Base-by-base conservation (phyloP, 2,888 invertebrate genomes). In the Portevinia maculata region DNA sequence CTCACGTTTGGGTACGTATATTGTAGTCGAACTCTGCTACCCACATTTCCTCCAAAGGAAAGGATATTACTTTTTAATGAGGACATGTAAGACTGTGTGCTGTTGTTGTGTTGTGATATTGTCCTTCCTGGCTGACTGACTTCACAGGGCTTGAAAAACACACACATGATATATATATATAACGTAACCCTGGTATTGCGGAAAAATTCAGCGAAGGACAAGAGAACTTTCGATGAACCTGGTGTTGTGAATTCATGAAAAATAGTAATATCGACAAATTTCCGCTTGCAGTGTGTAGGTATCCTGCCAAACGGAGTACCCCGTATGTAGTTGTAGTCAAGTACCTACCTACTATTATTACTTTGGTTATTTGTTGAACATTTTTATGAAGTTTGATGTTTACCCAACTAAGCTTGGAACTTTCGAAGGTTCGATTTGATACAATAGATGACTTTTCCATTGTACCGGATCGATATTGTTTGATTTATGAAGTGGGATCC, bases 31-130 rank as follows among this genome's bases (percentile, higher is more conserved):
- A 19, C n/a, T n/a, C 34, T 30, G 17, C 41, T 28, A 21, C 41
- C 57, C 24, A 41, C 69, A 62, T 53, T 60, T 62, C n/a, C 41
- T 39, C 13, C 21, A 15, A 64, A 52, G 57, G 70, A 75, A 69
- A 59, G 70, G 81, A 81, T 81, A 81, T 81, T 76, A 76, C 76
- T 76, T 81, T 81, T 81, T 81, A 81, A 81, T 81, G 76, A 76
- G 81, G 76, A 76, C 76, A 81, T 81, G 70, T 76, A 76, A 70
- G 59, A 50, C 52, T 17, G 44, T 50, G 41, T 60, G 28, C 15
- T 11, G 11, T 24, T 30, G 37, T 70, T 64, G 30, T 71, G 44
- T 17, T 60, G 24, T 44, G 15, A 74, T 65, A 78, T 50, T 30
- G 46, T 71, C 59, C 59, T 46, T 73, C 46, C 44, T 64, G 60